Percentiles rank a stretch among this genome's conserved stretches.
phyloP scores from a whole-genome alignment of 2,113 vertebrate species.

The Danionella cerebrum region DNA sequence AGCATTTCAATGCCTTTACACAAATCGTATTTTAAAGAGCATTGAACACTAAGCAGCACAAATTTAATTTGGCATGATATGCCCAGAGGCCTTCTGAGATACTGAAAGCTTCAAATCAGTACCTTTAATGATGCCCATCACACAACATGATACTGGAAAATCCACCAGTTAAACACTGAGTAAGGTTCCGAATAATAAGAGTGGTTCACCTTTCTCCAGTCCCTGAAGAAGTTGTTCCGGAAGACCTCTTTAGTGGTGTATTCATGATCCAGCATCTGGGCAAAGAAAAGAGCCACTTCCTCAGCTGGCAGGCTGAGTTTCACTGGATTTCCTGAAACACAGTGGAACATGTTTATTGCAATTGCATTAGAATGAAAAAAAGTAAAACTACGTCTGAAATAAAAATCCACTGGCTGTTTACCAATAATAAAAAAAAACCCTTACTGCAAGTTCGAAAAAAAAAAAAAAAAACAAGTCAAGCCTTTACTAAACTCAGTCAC shows the following conservation, averaged over 20 bases:
- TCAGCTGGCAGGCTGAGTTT: constrained; percentile 60
- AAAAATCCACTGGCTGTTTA: too few species aligned
- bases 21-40: constrained; percentile 75
- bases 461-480: too few species aligned
- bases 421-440: too few species aligned
- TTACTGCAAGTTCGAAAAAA: too few species aligned
- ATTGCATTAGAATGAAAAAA: neutral
- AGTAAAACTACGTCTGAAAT: too few species aligned
- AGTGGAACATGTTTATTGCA: neutral
- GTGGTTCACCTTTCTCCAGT: constrained; percentile 65
- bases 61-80: constrained; percentile 73
- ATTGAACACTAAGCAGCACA: constrained; percentile 68
- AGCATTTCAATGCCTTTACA: constrained; percentile 75
- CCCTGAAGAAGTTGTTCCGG: constrained; percentile 65
- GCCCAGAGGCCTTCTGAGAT: constrained; percentile 51
- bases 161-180: neutral
- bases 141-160: constrained; percentile 5
- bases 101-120: constrained; percentile 8
- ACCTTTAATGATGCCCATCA: neutral
- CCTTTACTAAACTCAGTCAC: too few species aligned
- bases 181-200: neutral
- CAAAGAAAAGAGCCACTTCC: constrained; percentile 66
- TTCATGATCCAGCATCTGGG: constrained; percentile 72
- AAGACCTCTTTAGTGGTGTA: constrained; percentile 69
- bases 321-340: constrained; percentile 54